Base-by-base conservation (phyloP, 1,140 invertebrate genomes). In the Thereuonema tuberculata region DNA sequence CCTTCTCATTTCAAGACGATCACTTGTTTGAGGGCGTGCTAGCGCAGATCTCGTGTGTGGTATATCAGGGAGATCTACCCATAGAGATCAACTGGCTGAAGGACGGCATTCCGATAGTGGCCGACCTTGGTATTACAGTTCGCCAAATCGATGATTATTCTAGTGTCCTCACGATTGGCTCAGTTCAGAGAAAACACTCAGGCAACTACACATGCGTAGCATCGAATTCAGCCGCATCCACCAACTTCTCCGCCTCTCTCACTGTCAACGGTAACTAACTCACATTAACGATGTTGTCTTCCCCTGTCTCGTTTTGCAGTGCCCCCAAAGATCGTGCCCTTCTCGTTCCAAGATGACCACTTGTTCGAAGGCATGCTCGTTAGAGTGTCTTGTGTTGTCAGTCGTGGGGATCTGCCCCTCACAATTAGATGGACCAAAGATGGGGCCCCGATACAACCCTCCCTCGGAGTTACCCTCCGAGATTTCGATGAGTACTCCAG, bases 31-130 rank as follows among this genome's bases (percentile, higher is more conserved):
- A 75, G 63, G 77, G 77, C 1, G 72, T 74, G 61, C 64, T 76
- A 37, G 70, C 75, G 2, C 71, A 72, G 12, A 87, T 96, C 64
- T 87, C 90, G 59, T 97, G 93, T 75, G 87, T 91, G 68, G 89
- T 96, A 64, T 83, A 93, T 69, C 89, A 93, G 75, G 93, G 93
- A 17, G 93, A 98, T 78, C 81, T 89, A 62, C 93, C 93, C 23
- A 84, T 98, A 62, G 84, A 83, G 59, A 91, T 97, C 74, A 77
- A 71, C 48, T 86, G 84, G 84, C 66, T 72, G n/a, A 77, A 82
- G 66, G 86, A 93, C 71, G 86, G 85, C 27, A 75, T 80, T 1
- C 80, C 84, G 43, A 69, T 73, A 47, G 69, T 68, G 70, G 58
- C 61, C 43, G 69, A 74, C 58, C 69, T 76, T 66, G 77, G 80